A percentile compares a stretch with the other conserved stretches of the same genome.
These are phyloP conservation scores for Tinamus guttatus DNA, from an alignment of 2,113 vertebrate genomes.

Conservation along the genomic window DNA sequence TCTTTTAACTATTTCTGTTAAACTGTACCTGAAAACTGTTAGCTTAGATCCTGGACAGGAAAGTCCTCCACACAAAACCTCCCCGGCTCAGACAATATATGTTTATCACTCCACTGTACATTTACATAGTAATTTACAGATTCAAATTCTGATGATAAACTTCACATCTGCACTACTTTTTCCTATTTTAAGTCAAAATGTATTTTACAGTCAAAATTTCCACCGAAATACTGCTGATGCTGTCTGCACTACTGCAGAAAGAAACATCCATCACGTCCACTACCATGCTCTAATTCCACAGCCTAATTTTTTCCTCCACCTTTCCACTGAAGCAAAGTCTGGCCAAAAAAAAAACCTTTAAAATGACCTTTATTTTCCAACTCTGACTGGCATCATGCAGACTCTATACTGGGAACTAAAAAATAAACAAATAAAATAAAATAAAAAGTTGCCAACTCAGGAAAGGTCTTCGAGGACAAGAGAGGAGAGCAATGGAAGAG, in stretches of 20 bases:
- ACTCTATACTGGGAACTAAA: rapidly evolving
- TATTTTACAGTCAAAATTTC: background rate
- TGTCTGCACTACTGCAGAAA: rapidly evolving
- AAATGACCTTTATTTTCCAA: background rate
- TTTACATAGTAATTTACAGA: background rate
- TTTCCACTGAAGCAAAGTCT: background rate
- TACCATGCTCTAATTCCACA: background rate
- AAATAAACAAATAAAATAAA: background rate
- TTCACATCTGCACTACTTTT: background rate
- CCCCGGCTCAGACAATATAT: background rate
- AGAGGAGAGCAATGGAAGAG: background rate
- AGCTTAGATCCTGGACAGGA: background rate
- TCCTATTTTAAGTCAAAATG: background rate
- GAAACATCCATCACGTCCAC: background rate
- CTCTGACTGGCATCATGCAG: background rate
- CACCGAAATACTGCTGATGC: rapidly evolving
- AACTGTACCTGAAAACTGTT: background rate
- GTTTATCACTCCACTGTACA: rapidly evolving
- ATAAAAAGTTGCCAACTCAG: rapidly evolving
- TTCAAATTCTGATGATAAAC: background rate
- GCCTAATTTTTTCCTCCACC: background rate
- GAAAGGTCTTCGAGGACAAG: background rate
- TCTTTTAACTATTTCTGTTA: background rate
- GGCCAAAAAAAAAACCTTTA: background rate
- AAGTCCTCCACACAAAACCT: background rate